Base-by-base conservation (phyloP, 2,888 invertebrate species). In the Cylloceria caligata region DNA sequence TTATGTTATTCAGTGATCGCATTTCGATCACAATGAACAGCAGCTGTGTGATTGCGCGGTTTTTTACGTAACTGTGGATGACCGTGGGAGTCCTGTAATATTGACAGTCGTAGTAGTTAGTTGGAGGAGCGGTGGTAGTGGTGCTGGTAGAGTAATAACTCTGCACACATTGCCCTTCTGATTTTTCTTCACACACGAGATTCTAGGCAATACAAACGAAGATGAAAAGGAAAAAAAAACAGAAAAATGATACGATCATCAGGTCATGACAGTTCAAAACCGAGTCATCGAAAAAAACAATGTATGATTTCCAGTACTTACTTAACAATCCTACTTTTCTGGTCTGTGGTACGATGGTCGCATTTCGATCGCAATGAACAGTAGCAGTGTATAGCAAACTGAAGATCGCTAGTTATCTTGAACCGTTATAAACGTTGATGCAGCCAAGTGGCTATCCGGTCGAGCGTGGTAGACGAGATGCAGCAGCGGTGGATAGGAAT, bases 41-140 rank as follows among this genome's bases (percentile, higher is more conserved):
- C 45, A 77, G 77, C 67, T 68, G 64, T 60, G 55, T 39, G n/a
- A n/a, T n/a, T n/a, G n/a, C 85, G 86, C 84, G 87, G 85, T 86
- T 88, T 88, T 88, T 88, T 87, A 86, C 88, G 88, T 87, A 89
- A 90, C 88, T 85, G 86, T 84, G 85, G 87, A 62, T 80, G 80
- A 45, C 74, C 52, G 68, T 24, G 75, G 45, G 67, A 65, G 57
- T 75, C 75, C 75, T 47, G 75, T 67, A 75, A 57, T 67, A 68
- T 67, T 47, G 65, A 67, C 55, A 19, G n/a, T 19, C 13, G 42
- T 55, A 64, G 49, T 19, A 21, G 24, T 55, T 36, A n/a, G 55
- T 39, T 39, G 55, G 27, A 65, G 71, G 21, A 55, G 73, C 34
- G 55, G 80, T 52, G 24, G 49, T 30, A 55, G 69, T 74, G 45